Conservation (phyloP, 2,113 vertebrate species). For the Myotis davidii region DNA sequence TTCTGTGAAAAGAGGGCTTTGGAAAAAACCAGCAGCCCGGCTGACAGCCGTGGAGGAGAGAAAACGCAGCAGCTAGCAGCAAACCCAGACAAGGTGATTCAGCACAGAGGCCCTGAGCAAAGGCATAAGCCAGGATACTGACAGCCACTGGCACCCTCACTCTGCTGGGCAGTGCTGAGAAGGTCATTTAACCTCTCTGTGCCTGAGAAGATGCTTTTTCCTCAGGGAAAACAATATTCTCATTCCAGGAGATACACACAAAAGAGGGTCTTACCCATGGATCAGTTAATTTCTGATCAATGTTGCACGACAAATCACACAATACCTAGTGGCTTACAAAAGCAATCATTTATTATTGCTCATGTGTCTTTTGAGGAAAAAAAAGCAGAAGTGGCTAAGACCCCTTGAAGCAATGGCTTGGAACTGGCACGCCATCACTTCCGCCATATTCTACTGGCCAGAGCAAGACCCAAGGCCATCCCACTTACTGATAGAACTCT, state of each 20-base stretch:
- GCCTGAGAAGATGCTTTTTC: not conserved
- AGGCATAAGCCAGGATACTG: not conserved
- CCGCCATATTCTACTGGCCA: not conserved
- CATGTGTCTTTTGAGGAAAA: not conserved
- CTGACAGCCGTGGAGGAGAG: not conserved
- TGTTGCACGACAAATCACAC: not conserved
- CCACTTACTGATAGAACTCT: not conserved
- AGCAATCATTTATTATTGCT: not conserved
- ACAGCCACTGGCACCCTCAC: not conserved
- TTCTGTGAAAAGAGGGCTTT: slow-evolving; percentile 54
- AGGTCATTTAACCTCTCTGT: not conserved
- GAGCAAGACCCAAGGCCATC: not conserved
- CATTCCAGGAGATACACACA: not conserved
- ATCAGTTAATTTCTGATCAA: not conserved
- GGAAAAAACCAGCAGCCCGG: slow-evolving; percentile 56
- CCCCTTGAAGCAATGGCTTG: not conserved
- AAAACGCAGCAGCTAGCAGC: not conserved
- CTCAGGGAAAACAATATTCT: not conserved
- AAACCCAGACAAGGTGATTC: slow-evolving; percentile 43
- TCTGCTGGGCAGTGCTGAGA: not conserved
- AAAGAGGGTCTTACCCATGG: not conserved
- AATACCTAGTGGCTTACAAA: not conserved
- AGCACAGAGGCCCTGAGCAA: slow-evolving; percentile 33
- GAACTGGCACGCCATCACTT: not conserved
- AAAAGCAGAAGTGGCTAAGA: not conserved